Evolutionary conservation across 2,113 vertebrate genomes (phyloP), one percentile per base, ranked within the genome.

Genomic region (Clupea harengus): DNA sequence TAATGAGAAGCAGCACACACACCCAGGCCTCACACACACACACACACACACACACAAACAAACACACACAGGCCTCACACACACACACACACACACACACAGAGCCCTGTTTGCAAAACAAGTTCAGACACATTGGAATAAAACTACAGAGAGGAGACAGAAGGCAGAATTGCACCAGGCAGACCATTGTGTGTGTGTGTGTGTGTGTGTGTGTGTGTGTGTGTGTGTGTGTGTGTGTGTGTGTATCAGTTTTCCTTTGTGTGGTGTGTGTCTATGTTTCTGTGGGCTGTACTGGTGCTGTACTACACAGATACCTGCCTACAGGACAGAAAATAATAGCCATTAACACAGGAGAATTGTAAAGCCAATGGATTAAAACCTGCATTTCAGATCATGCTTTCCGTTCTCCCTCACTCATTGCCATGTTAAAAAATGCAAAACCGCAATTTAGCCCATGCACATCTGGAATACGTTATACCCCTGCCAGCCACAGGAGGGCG

Each of bases 401-500:
- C 25, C 32, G 2, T 5, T 72, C 52, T 60, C 25, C 45, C 49
- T 78, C 28, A 49, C 85, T 75, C 39, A 82, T 39, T 39, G 39
- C 39, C 39, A 39, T 39, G 39, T 39, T 39, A 39, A 39, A 28
- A 86, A 75, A 39, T 82, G 72, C 60, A 49, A 47, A 25, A 72
- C 49, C 57, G 45, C 47, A 83, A n/a, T 52, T 49, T 18, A 64
- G 78, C 45, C 64, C 2, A 18, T 22, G 46, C 81, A 88, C 85
- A 90, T 82, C 85, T 89, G 82, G 67, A 87, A 80, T 25, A 7
- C 32, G 84, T 87, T 88, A 87, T 85, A 83, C 82, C 4, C 39
- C 46, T 82, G 32, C 6, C 44, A 44, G 44, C 84, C 90, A 88
- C 81, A 47, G 87, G 90, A 88, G 90, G 87, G 90, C 49, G 82